Percentiles rank a stretch among this genome's conserved stretches.
phyloP scores from a whole-genome alignment of 2,888 invertebrate species.

The Protula sp. region DNA sequence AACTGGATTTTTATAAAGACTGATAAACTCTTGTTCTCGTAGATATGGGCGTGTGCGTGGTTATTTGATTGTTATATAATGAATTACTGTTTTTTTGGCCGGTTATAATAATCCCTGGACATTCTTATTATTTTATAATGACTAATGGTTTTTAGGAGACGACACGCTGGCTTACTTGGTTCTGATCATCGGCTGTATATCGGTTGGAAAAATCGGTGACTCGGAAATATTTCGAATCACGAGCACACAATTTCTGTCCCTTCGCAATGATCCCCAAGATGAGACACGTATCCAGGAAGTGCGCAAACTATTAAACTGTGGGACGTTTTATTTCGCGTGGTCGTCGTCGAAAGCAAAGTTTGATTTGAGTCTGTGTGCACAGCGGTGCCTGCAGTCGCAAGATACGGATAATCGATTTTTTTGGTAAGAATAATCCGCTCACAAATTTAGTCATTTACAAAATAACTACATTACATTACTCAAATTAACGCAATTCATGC shows the following conservation, averaged over 20 bases:
- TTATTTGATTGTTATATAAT: too few relatives aligned
- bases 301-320: conserved; percentile 90
- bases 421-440: conserved; percentile 65
- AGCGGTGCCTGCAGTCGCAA: conserved; percentile 74
- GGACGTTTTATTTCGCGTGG: conserved; percentile 97
- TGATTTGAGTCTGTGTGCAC: conserved; percentile 91
- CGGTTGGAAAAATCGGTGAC: conserved; percentile 91
- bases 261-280: conserved; percentile 56
- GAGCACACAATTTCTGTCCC: conserved; percentile 82
- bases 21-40: too few relatives aligned
- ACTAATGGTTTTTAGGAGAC: conserved; percentile 36
- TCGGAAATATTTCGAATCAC: conserved; percentile 93
- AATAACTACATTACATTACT: too few relatives aligned
- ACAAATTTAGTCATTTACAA: too few relatives aligned
- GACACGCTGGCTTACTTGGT: conserved; percentile 63
- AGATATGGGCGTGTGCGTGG: too few relatives aligned
- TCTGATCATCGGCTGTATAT: conserved; percentile 90
- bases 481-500: too few relatives aligned
- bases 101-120: too few relatives aligned
- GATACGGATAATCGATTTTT: conserved; percentile 93
- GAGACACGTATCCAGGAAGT: conserved; percentile 54
- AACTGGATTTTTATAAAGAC: too few relatives aligned
- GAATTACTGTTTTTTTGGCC: too few relatives aligned
- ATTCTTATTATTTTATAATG: too few relatives aligned
- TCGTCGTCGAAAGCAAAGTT: conserved; percentile 60